phyloP scores from a whole-genome alignment of 2,797 vertebrate genomes.

The Hirundo rustica region DNA sequence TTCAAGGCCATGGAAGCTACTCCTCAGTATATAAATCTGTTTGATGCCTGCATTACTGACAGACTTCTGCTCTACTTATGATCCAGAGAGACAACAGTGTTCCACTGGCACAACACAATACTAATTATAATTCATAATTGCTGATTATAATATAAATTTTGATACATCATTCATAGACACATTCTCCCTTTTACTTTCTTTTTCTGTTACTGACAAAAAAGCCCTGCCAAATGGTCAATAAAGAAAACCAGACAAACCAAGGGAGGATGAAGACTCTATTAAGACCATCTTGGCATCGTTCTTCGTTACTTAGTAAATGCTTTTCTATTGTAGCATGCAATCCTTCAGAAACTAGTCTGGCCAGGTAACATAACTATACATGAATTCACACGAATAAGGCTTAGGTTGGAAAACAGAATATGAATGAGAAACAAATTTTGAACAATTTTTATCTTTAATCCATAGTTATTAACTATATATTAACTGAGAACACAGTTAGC shows the following conservation, averaged over 20 bases:
- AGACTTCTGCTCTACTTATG: not conserved
- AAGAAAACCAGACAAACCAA: not conserved
- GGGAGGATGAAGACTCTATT: not conserved
- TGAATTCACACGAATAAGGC: not conserved
- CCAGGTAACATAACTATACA: not conserved
- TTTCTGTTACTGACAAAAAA: not conserved
- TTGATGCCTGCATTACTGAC: not conserved
- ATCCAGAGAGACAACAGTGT: not conserved
- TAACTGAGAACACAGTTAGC: not conserved
- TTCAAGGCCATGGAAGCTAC: not conserved
- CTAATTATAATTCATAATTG: not conserved
- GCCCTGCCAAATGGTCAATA: fast-evolving
- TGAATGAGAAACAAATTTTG: not conserved
- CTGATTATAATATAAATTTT: not conserved
- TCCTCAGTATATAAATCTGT: not conserved
- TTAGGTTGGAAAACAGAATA: not conserved
- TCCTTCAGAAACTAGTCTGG: not conserved
- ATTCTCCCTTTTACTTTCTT: not conserved
- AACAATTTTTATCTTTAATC: not conserved
- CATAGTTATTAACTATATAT: not conserved
- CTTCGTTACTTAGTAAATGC: not conserved
- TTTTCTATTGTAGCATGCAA: not conserved
- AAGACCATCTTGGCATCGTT: not conserved
- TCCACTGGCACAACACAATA: not conserved
- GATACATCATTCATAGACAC: not conserved